Evolutionary conservation across 2,888 invertebrate genomes (phyloP).

Genomic region (Chironomus riparius): DNA sequence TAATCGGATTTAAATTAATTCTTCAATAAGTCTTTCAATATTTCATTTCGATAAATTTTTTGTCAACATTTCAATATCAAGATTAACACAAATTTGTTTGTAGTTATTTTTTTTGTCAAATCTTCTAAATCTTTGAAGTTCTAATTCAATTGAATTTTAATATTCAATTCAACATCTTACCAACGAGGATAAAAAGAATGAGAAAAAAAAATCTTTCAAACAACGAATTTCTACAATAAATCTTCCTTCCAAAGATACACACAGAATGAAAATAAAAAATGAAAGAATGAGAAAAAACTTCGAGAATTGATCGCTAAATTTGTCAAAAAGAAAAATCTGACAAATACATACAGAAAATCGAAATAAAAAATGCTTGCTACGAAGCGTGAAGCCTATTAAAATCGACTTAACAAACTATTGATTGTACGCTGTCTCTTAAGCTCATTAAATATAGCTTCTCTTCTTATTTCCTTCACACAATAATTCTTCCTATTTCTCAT

Average conservation of each 20-base stretch:
- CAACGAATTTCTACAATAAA: not conserved
- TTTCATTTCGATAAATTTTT: no score
- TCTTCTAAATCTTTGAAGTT: no score
- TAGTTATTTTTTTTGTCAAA: no score
- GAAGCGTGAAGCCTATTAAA: slow-evolving; percentile 20
- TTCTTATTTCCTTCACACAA: not conserved
- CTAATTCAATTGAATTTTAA: no score
- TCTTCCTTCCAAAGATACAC: not conserved
- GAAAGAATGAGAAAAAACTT: not conserved
- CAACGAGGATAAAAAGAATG: not conserved
- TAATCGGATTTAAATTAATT: no score
- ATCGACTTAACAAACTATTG: slow-evolving; percentile 9
- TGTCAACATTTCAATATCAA: no score
- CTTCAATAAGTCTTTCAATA: no score
- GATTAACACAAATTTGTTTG: no score
- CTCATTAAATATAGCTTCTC: slow-evolving; percentile 14
- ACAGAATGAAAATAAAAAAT: not conserved
- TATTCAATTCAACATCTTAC: no score
- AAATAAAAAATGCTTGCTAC: not conserved
- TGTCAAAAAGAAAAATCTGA: not conserved
- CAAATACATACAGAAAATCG: not conserved
- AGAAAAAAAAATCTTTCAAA: not conserved
- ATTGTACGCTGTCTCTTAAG: slow-evolving; percentile 6
- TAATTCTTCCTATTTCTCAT: not conserved
- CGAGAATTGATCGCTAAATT: no score